Evolutionary conservation across 2,797 vertebrate species (phyloP).

Genomic region (Cygnus olor): DNA sequence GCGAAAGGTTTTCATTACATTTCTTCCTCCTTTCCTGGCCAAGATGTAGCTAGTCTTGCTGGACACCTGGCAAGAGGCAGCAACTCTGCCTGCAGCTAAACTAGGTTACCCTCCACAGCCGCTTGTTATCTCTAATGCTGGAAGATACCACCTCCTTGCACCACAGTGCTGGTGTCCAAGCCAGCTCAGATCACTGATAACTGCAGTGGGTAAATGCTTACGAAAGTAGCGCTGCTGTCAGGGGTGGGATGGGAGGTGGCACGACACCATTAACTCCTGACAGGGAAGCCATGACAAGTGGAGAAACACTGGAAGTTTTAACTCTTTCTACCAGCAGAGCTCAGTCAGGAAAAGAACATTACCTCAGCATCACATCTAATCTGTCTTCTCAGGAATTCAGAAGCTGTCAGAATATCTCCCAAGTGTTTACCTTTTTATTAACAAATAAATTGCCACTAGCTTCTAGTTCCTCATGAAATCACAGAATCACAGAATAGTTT

Average conservation of each 20-base stretch:
- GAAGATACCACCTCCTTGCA: not conserved
- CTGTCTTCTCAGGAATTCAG: not conserved
- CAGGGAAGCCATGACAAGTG: not conserved
- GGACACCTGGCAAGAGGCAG: not conserved
- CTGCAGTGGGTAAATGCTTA: not conserved
- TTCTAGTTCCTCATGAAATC: not conserved
- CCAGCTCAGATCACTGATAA: not conserved
- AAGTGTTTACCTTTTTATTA: not conserved
- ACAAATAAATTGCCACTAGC: not conserved
- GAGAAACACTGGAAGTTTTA: not conserved
- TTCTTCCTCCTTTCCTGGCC: not conserved
- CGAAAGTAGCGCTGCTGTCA: not conserved
- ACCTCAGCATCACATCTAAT: not conserved
- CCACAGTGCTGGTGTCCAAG: not conserved
- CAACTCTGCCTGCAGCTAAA: not conserved
- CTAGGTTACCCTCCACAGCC: not conserved
- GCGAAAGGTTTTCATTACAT: not conserved
- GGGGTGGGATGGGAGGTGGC: too few species aligned
- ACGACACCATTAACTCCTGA: not conserved
- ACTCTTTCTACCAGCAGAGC: not conserved
- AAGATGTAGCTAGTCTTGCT: not conserved
- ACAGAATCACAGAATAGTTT: too few species aligned
- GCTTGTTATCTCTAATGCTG: not conserved
- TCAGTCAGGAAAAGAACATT: not conserved
- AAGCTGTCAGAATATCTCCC: not conserved